Conservation (phyloP, 2,113 vertebrate genomes). For the Tupaia chinensis region DNA sequence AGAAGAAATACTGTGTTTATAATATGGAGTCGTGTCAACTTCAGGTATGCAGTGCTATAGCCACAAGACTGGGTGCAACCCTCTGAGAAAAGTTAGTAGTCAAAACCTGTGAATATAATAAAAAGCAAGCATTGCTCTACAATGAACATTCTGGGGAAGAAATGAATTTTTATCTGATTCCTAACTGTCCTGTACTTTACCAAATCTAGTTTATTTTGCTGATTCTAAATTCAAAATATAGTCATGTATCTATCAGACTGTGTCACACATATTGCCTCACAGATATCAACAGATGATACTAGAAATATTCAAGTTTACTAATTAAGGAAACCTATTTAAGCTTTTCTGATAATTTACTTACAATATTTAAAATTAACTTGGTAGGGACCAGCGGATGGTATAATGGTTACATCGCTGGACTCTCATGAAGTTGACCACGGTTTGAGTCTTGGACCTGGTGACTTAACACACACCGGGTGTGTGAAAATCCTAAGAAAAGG, state of each 20-base stretch:
- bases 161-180: neutral
- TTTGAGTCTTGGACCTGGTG: too few species aligned
- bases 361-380: neutral
- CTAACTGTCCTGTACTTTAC: neutral
- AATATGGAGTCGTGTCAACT: neutral
- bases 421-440: too few species aligned
- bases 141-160: neutral
- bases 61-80: neutral
- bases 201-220: neutral
- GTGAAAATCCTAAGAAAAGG: too few species aligned
- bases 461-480: too few species aligned
- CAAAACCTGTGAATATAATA: neutral
- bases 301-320: neutral
- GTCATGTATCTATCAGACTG: neutral
- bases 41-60: neutral
- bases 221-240: neutral
- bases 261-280: neutral
- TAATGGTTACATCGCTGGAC: too few species aligned
- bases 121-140: neutral
- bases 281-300: neutral
- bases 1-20: neutral
- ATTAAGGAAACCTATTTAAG: conserved; percentile 9
- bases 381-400: too few species aligned
- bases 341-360: neutral
- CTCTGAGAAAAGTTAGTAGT: neutral